Percentiles rank a stretch among this genome's conserved stretches.
These are phyloP conservation scores for Brienomyrus brachyistius DNA, from an alignment of 2,113 vertebrate genomes.

Conservation along the genomic window DNA sequence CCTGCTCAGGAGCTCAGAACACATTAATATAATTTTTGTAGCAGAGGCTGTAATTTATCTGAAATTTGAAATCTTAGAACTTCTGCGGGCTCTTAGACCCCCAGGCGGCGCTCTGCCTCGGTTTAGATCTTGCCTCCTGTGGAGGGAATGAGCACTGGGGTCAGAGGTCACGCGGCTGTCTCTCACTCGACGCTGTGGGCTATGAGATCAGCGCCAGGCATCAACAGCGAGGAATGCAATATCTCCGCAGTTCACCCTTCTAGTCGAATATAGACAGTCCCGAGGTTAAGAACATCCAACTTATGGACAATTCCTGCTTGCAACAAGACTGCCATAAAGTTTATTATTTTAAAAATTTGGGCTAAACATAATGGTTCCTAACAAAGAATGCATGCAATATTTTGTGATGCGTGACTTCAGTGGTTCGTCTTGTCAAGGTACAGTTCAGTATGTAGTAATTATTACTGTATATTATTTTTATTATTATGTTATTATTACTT, in stretches of 20 bases:
- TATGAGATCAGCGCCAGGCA: not conserved
- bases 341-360: not conserved
- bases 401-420: not conserved
- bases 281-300: not conserved
- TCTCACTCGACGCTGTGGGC: not conserved
- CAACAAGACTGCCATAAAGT: not conserved
- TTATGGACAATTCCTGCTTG: not conserved
- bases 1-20: not conserved
- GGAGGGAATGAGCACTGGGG: not conserved
- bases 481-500: not conserved
- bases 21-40: not conserved
- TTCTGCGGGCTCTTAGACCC: not conserved
- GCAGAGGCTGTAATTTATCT: not conserved
- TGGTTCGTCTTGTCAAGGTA: not conserved
- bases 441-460: not conserved
- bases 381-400: not conserved
- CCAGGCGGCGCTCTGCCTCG: not conserved
- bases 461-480: not conserved
- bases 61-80: not conserved
- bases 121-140: not conserved
- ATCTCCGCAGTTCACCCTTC: not conserved
- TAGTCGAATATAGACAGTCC: not conserved
- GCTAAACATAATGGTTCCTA: not conserved
- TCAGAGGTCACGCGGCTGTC: not conserved
- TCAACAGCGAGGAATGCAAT: not conserved